These are phyloP conservation scores for Aplidium turbinatum DNA, from an alignment of 23 tunicate species.

Conservation along the genomic window DNA sequence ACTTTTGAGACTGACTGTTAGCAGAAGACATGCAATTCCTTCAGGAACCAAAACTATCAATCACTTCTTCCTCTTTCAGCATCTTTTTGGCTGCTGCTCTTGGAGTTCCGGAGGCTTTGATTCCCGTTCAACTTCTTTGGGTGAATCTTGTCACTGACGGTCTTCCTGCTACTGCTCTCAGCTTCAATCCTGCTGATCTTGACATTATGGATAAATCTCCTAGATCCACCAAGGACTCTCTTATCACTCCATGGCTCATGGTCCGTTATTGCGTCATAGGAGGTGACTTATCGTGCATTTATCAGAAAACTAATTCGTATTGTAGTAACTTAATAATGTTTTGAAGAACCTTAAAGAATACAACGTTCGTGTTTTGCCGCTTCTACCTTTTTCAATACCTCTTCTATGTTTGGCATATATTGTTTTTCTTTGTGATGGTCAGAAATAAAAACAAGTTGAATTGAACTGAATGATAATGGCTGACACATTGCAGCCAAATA, in stretches of 20 bases:
- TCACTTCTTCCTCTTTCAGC: slow-evolving; percentile 54
- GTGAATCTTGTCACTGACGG: slow-evolving; percentile 99
- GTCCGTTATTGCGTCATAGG: slow-evolving; percentile 97
- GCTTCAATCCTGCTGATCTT: slow-evolving; percentile 98
- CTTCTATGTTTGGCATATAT: no score
- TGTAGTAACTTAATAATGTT: no score
- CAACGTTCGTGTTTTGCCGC: no score
- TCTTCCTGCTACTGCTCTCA: slow-evolving; percentile 98
- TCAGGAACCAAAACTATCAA: no score
- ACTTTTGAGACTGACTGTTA: no score
- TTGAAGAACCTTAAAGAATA: no score
- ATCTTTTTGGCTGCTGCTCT: slow-evolving; percentile 99
- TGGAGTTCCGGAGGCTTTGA: slow-evolving; percentile 99
- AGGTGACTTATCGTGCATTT: slow-evolving; percentile 30
- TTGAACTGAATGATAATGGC: no score
- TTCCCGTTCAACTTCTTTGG: slow-evolving; percentile 99
- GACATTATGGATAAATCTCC: slow-evolving; percentile 97
- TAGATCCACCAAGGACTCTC: slow-evolving; percentile 92
- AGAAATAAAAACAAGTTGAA: no score
- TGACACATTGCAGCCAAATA: no score
- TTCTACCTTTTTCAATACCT: no score
- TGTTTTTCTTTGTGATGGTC: no score
- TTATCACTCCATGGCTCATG: slow-evolving; percentile 95
- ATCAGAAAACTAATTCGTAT: neutral
- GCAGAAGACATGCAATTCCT: no score